These are phyloP conservation scores for Lepidurus arcticus DNA, from an alignment of 1,140 invertebrate species.

Conservation along the genomic window DNA sequence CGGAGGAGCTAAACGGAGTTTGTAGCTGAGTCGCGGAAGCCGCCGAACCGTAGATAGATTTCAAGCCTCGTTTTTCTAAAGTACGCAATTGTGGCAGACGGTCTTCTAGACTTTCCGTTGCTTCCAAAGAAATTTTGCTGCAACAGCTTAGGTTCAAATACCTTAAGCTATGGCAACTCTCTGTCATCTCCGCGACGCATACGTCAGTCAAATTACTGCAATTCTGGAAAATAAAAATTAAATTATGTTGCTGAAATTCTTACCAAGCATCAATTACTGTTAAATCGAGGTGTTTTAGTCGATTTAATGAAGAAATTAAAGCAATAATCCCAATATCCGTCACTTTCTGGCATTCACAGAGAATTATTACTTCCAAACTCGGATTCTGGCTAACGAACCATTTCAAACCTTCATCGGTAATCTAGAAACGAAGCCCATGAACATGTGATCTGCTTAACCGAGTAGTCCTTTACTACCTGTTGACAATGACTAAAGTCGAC, in stretches of 20 bases:
- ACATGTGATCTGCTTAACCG: background rate
- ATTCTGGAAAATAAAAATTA: background rate
- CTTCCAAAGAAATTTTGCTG: constrained; percentile 10
- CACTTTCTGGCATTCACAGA: background rate
- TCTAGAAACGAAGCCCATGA: constrained; percentile 39
- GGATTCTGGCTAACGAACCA: constrained; percentile 58
- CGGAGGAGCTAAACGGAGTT: background rate
- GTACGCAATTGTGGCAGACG: background rate
- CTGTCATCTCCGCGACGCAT: background rate
- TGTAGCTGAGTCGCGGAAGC: background rate
- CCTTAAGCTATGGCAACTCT: background rate
- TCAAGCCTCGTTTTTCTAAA: background rate
- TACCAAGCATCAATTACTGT: background rate
- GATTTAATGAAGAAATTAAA: constrained; percentile 33
- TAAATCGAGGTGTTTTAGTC: constrained; percentile 57
- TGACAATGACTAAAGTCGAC: constrained; percentile 61
- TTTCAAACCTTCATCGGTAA: constrained; percentile 57
- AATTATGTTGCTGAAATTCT: constrained; percentile 43
- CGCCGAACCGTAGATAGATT: background rate
- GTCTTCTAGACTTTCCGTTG: constrained; percentile 19
- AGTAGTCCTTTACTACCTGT: constrained; percentile 43
- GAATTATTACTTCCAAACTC: constrained; percentile 52
- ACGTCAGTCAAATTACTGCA: constrained; percentile 14
- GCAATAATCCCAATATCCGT: background rate
- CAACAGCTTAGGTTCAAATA: constrained; percentile 25